Evolutionary conservation across 1,140 invertebrate species (phyloP), one percentile per base, ranked within the genome.

Genomic region (Drosophila miranda): DNA sequence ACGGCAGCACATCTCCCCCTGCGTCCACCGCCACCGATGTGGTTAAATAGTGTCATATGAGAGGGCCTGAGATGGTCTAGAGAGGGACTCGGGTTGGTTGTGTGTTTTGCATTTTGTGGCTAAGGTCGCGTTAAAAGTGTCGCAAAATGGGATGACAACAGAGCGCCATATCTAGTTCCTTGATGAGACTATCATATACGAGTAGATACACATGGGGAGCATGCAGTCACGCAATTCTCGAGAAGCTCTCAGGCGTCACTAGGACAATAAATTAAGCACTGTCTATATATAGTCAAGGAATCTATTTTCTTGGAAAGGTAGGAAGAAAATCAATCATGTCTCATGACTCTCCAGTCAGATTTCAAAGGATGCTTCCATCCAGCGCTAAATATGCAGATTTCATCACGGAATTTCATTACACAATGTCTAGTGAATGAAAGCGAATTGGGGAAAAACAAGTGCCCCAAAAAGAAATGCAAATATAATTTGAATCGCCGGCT

Each of bases 81-180:
- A 13, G 14, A 2, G 44, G 21, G 2, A 30, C 45, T 21, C 34
- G 28, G 34, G 56, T 41, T 8, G 48, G 59, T 30, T 62, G 60
- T 54, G 52, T 55, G 46, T 50, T 52, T 60, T 50, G 34, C 49
- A 14, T 45, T 64, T 55, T 73, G 70, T 67, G 70, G 50, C 49
- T 43, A 84, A 84, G 80, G 80, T 84, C 75, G 71, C 54, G 63
- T 44, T 74, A n/a, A 38, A 79, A 72, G 66, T 60, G 76, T 70
- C 71, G 45, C 71, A 41, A 75, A 83, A 78, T 60, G 48, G 30
- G 43, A 42, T 58, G 64, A 52, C 43, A 62, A 55, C 21, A 54
- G 21, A 66, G 30, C 30, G 9, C 30, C 42, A 50, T 23, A 48
- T 16, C 38, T 7, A 53, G 51, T 9, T 48, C 28, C 21, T 42